Conservation (phyloP, 2,888 invertebrate species). For the Drosophila kuntzei region DNA sequence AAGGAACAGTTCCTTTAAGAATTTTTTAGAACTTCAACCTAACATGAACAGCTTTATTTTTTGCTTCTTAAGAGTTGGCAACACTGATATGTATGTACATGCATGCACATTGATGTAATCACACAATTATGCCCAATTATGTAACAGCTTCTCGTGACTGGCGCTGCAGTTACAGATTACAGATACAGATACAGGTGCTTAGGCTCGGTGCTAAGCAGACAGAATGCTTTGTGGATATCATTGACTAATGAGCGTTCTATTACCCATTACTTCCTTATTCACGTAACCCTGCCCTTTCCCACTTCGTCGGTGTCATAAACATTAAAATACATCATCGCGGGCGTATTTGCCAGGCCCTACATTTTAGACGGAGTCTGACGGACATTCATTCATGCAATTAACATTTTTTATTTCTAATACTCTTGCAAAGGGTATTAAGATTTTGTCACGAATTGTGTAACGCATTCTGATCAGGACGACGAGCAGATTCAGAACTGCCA, state of each 20-base stretch:
- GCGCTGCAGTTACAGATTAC: slow-evolving; percentile 28
- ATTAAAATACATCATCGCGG: slow-evolving; percentile 56
- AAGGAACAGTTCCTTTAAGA: not conserved
- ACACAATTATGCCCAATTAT: slow-evolving; percentile 77
- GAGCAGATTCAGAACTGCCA: too few relatives aligned
- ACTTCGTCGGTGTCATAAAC: slow-evolving; percentile 42
- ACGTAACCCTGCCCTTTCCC: slow-evolving; percentile 9
- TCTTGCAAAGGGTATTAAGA: not conserved
- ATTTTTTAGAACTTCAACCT: not conserved
- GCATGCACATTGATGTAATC: slow-evolving; percentile 63
- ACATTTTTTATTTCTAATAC: slow-evolving; percentile 33
- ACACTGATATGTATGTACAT: slow-evolving; percentile 8
- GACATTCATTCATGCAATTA: slow-evolving; percentile 45
- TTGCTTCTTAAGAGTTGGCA: not conserved
- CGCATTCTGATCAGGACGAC: too few relatives aligned
- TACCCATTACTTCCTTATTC: slow-evolving; percentile 27
- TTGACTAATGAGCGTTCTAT: slow-evolving; percentile 70
- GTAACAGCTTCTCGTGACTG: slow-evolving; percentile 56
- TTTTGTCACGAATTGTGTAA: not conserved
- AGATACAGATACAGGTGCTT: slow-evolving; percentile 49
- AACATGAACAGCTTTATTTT: not conserved
- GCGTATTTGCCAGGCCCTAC: slow-evolving; percentile 37
- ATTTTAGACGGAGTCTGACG: slow-evolving; percentile 13
- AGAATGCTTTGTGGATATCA: slow-evolving; percentile 66
- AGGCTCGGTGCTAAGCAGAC: slow-evolving; percentile 48